Evolutionary conservation across 1,140 invertebrate species (phyloP).

Genomic region (Cotesia glomerata): DNA sequence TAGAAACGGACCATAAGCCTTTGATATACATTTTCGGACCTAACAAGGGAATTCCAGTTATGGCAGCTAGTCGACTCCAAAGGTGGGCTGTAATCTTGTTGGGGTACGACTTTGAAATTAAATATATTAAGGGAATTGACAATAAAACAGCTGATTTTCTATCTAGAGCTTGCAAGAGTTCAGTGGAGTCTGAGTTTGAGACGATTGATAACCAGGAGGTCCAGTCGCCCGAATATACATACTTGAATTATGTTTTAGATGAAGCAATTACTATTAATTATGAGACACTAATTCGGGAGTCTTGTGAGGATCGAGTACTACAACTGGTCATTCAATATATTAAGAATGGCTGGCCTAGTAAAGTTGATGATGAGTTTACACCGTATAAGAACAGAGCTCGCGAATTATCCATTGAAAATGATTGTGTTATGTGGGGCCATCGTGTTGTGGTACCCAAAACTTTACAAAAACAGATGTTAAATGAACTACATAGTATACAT

Average conservation of each 20-base stretch:
- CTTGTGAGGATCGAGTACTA: constrained; percentile 18
- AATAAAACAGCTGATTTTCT: constrained; percentile 12
- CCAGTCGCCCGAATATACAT: neutral
- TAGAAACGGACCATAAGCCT: constrained; percentile 15
- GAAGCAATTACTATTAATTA: neutral
- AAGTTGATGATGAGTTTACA: constrained; percentile 11
- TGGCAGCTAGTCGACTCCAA: constrained; percentile 13
- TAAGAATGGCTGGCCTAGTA: constrained; percentile 31
- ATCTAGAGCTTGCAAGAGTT: neutral
- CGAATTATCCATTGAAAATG: constrained; percentile 4
- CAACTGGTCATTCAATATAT: constrained; percentile 26
- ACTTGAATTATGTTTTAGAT: neutral
- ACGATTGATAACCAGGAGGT: neutral
- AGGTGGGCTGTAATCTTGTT: constrained; percentile 12
- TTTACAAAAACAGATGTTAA: neutral
- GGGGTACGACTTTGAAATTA: constrained; percentile 2
- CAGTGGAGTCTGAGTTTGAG: neutral
- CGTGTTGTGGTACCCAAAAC: neutral
- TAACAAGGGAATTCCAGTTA: neutral
- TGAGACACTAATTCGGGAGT: neutral
- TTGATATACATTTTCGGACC: constrained; percentile 15
- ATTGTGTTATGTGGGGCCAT: constrained; percentile 12
- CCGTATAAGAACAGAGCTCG: constrained; percentile 9
- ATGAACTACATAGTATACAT: constrained; percentile 9
- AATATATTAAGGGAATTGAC: constrained; percentile 5